Conservation (phyloP, 2,797 vertebrate species). For the Microctenopoma steveboyesi region DNA sequence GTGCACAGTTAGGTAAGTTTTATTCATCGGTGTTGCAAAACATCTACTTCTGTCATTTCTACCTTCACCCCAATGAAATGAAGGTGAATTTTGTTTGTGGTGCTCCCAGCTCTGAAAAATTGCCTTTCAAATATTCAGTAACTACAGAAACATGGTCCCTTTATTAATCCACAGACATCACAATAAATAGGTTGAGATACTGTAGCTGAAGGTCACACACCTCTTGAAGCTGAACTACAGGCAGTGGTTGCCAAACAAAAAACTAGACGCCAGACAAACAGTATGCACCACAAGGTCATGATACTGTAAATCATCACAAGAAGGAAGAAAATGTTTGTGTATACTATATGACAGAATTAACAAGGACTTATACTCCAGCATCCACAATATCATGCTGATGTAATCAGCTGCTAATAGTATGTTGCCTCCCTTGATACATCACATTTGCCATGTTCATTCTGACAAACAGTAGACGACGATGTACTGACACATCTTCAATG, state of each 20-base stretch:
- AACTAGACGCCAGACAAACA: background rate
- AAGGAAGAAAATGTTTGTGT: background rate
- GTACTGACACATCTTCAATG: background rate
- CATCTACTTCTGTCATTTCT: background rate
- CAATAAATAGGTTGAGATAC: background rate
- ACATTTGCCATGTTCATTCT: background rate
- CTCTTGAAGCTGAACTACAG: background rate
- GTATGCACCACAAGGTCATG: background rate
- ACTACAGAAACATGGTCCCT: conserved; percentile 4
- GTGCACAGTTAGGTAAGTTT: background rate
- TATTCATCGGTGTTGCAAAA: background rate
- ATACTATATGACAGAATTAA: background rate
- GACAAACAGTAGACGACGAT: background rate
- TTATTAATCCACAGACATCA: conserved; percentile 19
- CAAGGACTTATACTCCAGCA: no score
- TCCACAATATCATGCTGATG: background rate
- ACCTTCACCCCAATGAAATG: background rate
- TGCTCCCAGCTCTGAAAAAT: conserved; percentile 7
- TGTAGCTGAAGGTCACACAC: background rate
- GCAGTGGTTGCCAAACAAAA: background rate
- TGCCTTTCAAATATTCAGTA: background rate
- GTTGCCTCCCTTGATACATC: background rate
- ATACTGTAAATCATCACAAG: background rate
- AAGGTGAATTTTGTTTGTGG: conserved; percentile 1
- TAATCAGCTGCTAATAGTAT: background rate